Evolutionary conservation across 2,888 invertebrate species (phyloP), one percentile per base, ranked within the genome.

Genomic region (Trachelus troglodyta): DNA sequence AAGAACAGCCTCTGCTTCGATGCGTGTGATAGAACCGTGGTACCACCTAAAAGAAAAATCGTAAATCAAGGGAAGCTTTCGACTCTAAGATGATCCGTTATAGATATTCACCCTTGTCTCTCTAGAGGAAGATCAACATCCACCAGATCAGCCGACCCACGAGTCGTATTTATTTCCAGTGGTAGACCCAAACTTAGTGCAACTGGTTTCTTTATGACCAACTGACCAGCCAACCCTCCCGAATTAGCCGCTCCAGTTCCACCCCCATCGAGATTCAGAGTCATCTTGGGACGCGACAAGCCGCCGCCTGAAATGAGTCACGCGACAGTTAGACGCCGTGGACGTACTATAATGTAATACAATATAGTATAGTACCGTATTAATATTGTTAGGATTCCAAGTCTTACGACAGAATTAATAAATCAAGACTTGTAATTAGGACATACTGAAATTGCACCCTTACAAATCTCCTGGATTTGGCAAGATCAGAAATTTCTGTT

Each of bases 1-100:
- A 75, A 99, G 93, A 83, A 98, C 95, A 90, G 95, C 95, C 92
- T 99, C 98, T 74, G 98, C 98, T 92, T 98, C 98, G 79, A 96
- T 94, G 87, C 98, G 94, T 76, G 97, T 96, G 82, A 98, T 96
- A 83, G 97, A 96, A 82, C 98, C 98, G 92, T 98, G 98, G 92
- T 98, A 99, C 98, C 98, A 99, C 87, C 97, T 97, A 88, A 0
- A 89, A 84, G 80, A 75, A 2, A 33, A 33, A 23, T 56, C 1
- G 40, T 9, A 37, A 3, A 40, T 9, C 34, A 23, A 31, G 34
- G 1, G 12, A 31, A 11, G 71, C 2, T 34, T 31, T 71, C 0
- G 30, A 11, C 1, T 33, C 9, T 2, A 11, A 30, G 31, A 69
- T 75, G 40, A 56, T 56, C 9, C 2, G 1, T 56, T 56, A 9